phyloP scores from a whole-genome alignment of 2,888 invertebrate species.

The Nebria salina region DNA sequence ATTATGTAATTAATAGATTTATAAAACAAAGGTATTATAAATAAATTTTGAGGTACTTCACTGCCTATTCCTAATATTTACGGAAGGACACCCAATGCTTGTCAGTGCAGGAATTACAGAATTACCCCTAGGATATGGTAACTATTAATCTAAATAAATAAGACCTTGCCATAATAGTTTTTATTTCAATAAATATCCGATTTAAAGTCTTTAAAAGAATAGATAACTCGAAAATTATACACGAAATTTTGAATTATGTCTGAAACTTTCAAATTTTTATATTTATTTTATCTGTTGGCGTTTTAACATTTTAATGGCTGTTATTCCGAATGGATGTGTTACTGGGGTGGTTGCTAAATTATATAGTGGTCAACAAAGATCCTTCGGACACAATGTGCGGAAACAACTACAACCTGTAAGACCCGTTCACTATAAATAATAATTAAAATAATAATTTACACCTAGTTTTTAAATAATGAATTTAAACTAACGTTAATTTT shows the following conservation, averaged over 20 bases:
- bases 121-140: constrained; percentile 61
- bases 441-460: too few species aligned
- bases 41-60: constrained; percentile 4
- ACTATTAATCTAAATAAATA: neutral
- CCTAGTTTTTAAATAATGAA: neutral
- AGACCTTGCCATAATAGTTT: neutral
- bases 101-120: constrained; percentile 62
- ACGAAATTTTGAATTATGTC: neutral
- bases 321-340: constrained; percentile 72
- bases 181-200: neutral
- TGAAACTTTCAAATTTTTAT: neutral
- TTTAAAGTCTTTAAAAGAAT: neutral
- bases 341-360: constrained; percentile 69
- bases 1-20: too few species aligned
- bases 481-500: neutral
- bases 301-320: constrained; percentile 61
- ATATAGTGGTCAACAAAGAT: constrained; percentile 52
- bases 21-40: neutral
- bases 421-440: constrained; percentile 26
- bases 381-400: constrained; percentile 15
- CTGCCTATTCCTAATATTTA: neutral
- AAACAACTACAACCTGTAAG: constrained; percentile 33
- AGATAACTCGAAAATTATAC: neutral
- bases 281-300: neutral
- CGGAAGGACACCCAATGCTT: constrained; percentile 50